Evolutionary conservation across 2,113 vertebrate species (phyloP), one percentile per base, ranked within the genome.

Genomic region (Mobula hypostoma): DNA sequence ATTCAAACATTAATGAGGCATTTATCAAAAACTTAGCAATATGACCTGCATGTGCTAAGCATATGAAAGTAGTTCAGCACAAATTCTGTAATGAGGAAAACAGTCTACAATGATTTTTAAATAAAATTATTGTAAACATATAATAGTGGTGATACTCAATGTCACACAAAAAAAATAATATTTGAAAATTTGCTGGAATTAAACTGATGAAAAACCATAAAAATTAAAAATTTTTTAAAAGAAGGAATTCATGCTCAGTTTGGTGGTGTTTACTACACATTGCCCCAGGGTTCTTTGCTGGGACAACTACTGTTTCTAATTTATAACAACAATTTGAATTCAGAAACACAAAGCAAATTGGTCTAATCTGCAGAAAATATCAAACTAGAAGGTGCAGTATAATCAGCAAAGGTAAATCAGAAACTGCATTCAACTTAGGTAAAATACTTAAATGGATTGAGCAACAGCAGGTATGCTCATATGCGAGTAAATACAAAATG

Each of bases 291-390:
- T 29, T 15, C 61, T 66, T 1, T 36, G 83, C 24, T 87, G 83
- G 83, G 11, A 87, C 27, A 87, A 87, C 56, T 58, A 85, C 27
- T 87, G 85, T 68, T 68, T 90, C 85, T 36, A 90, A 90, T 90
- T 66, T 68, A 90, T 27, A 68, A 66, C n/a, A 66, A 68, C n/a
- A 63, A 90, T 90, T 66, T 90, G n/a, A 12, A 63, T 66, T 66
- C 40, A 58, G 82, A 58, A 85, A 85, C 80, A 56, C 58, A 63
- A 63, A 63, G 83, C 29, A 87, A 87, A 87, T 15, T 90, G 85
- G 61, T 29, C n/a, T n/a, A 66, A 90, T 32, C 17, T 90, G 5
- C 85, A 68, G 85, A 36, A 29, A 90, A 90, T 66, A 90, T 7
- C 15, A 90, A 90, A 68, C 27, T 90, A n/a, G n/a, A 66, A 32